Conservation (phyloP, 2,797 vertebrate species). For the Myoxocephalus aenaeus region DNA sequence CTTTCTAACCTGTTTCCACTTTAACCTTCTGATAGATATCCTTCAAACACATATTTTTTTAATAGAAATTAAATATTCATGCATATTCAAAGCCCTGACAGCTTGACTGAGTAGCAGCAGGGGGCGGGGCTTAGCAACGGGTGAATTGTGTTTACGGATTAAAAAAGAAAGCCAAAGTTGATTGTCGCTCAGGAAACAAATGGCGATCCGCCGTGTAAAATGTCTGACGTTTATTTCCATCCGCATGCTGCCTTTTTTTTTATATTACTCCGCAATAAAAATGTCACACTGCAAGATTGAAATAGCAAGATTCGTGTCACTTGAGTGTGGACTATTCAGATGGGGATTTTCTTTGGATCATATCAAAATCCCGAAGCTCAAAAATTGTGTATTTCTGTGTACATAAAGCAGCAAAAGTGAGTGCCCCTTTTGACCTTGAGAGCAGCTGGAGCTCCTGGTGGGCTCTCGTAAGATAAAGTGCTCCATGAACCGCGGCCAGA, state of each 20-base stretch:
- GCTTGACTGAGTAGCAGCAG: too few species aligned
- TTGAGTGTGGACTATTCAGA: background rate
- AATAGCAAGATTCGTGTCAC: background rate
- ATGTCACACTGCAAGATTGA: background rate
- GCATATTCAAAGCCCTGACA: too few species aligned
- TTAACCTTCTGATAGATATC: too few species aligned
- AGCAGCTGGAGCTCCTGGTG: constrained; percentile 29
- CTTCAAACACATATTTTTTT: background rate
- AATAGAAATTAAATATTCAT: too few species aligned
- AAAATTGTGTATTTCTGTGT: background rate
- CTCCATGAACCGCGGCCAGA: constrained; percentile 15
- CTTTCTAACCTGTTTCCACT: too few species aligned
- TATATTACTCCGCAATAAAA: background rate
- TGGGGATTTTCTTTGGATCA: background rate
- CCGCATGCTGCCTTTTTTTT: background rate
- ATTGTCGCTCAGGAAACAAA: background rate
- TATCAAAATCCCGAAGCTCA: background rate
- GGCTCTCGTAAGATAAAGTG: constrained; percentile 28
- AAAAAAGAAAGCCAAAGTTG: background rate
- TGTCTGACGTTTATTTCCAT: background rate
- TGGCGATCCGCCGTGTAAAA: too few species aligned
- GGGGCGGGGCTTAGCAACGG: too few species aligned
- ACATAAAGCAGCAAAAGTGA: background rate
- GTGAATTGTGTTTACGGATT: background rate
- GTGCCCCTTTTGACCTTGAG: constrained; percentile 33